These are phyloP conservation scores for Charina bottae DNA, from an alignment of 2,113 vertebrate species.

Conservation along the genomic window DNA sequence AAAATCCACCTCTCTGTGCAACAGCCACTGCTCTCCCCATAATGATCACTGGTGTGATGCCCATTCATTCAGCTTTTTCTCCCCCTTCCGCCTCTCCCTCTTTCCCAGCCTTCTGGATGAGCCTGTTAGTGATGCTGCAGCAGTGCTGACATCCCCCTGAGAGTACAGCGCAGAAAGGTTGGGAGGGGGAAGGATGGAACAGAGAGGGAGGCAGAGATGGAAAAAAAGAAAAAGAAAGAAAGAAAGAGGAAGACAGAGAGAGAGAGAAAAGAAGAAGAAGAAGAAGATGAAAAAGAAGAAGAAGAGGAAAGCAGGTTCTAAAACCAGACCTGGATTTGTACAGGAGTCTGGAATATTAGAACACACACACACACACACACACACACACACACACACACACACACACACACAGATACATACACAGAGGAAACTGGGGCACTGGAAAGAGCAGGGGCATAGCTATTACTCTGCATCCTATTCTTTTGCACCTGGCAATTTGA, in stretches of 20 bases:
- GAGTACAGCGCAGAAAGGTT: constrained; percentile 64
- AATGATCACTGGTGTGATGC: constrained; percentile 65
- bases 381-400: neutral
- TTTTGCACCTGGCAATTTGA: constrained; percentile 26
- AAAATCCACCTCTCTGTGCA: constrained; percentile 56
- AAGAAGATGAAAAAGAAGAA: neutral
- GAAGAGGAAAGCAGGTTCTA: constrained; percentile 61
- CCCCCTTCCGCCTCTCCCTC: constrained; percentile 63
- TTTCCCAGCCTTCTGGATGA: constrained; percentile 64
- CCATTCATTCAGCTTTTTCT: constrained; percentile 71
- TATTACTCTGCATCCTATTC: neutral
- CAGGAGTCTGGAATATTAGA: constrained; percentile 65
- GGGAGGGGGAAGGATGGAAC: constrained; percentile 53
- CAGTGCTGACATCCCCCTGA: constrained; percentile 71
- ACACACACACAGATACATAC: neutral
- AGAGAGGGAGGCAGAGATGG: constrained; percentile 6
- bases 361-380: neutral
- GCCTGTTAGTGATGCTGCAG: constrained; percentile 70
- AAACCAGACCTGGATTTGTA: constrained; percentile 72
- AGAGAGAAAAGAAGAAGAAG: neutral
- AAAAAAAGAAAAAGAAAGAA: neutral
- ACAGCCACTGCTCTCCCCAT: constrained; percentile 54
- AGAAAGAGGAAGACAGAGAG: constrained; percentile 13
- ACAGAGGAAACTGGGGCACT: constrained; percentile 57
- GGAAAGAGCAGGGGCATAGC: constrained; percentile 40